Conservation (phyloP, 2,797 vertebrate genomes). For the Oreochromis mossambicus region DNA sequence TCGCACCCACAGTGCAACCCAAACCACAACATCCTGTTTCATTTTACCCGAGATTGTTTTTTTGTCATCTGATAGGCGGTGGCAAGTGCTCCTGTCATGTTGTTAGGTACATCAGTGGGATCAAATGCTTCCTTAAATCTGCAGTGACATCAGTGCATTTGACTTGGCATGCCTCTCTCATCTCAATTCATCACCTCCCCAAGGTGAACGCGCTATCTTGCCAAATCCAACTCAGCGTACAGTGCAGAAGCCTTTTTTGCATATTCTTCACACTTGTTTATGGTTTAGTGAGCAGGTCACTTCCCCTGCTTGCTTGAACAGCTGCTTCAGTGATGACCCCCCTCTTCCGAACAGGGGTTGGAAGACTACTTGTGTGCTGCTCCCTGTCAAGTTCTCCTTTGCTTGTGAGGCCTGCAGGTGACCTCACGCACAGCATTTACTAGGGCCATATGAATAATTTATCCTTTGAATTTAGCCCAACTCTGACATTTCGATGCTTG, state of each 20-base stretch:
- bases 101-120: constrained; percentile 31
- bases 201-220: constrained; percentile 48
- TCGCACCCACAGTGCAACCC: background rate
- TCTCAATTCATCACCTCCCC: constrained; percentile 59
- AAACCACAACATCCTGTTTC: constrained; percentile 25
- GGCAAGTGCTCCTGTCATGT: constrained; percentile 29
- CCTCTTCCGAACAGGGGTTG: constrained; percentile 60
- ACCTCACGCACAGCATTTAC: constrained; percentile 74
- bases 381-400: constrained; percentile 77
- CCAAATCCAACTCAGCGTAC: constrained; percentile 40
- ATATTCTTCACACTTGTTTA: constrained; percentile 78
- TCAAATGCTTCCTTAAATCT: constrained; percentile 52
- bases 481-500: constrained; percentile 77
- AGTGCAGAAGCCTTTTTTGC: constrained; percentile 61
- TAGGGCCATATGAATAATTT: constrained; percentile 80
- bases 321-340: constrained; percentile 74
- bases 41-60: constrained; percentile 40
- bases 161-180: constrained; percentile 43
- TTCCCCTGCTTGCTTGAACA: constrained; percentile 78
- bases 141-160: constrained; percentile 41
- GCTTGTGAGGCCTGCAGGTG: constrained; percentile 73
- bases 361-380: constrained; percentile 68
- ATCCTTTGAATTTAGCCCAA: constrained; percentile 72
- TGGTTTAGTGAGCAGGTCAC: constrained; percentile 83
- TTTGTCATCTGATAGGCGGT: constrained; percentile 27